phyloP scores from a whole-genome alignment of 1,140 invertebrate species.

The Catajapyx aquilonaris region DNA sequence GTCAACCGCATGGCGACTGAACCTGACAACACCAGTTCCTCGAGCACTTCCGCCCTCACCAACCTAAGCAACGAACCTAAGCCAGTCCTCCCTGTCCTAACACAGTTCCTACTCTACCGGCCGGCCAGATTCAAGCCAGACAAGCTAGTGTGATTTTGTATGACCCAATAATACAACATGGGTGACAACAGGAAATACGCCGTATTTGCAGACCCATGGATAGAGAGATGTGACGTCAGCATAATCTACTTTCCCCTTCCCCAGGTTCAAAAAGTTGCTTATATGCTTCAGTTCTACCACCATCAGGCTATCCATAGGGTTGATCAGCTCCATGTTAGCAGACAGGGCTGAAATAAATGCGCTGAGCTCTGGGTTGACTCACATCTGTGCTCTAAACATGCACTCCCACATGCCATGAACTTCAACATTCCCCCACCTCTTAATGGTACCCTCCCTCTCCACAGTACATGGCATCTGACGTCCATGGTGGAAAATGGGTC shows the following conservation, averaged over 20 bases:
- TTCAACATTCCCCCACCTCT: neutral
- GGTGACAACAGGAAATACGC: slow-evolving; percentile 17
- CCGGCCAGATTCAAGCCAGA: too few relatives aligned
- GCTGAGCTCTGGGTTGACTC: slow-evolving; percentile 1
- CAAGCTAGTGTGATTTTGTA: too few relatives aligned
- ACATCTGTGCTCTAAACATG: neutral
- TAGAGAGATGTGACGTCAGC: slow-evolving; percentile 18
- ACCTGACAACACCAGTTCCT: too few relatives aligned
- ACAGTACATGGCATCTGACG: neutral
- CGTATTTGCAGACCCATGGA: slow-evolving; percentile 16
- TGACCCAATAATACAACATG: too few relatives aligned
- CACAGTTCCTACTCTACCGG: too few relatives aligned
- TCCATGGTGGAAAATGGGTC: too few relatives aligned
- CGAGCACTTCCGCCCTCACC: too few relatives aligned
- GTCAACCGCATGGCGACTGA: too few relatives aligned
- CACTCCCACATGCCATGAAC: neutral
- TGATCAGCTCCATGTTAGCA: neutral
- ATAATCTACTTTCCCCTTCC: slow-evolving; percentile 16
- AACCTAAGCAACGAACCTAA: too few relatives aligned
- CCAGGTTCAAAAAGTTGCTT: slow-evolving; percentile 12
- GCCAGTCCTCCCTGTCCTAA: too few relatives aligned
- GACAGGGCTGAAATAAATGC: neutral
- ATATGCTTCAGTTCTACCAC: slow-evolving; percentile 17
- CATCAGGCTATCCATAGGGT: slow-evolving; percentile 16
- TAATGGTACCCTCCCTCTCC: neutral